Evolutionary conservation across 2,113 vertebrate species (phyloP), one percentile per base, ranked within the genome.

Genomic region (Melanerpes formicivorus): DNA sequence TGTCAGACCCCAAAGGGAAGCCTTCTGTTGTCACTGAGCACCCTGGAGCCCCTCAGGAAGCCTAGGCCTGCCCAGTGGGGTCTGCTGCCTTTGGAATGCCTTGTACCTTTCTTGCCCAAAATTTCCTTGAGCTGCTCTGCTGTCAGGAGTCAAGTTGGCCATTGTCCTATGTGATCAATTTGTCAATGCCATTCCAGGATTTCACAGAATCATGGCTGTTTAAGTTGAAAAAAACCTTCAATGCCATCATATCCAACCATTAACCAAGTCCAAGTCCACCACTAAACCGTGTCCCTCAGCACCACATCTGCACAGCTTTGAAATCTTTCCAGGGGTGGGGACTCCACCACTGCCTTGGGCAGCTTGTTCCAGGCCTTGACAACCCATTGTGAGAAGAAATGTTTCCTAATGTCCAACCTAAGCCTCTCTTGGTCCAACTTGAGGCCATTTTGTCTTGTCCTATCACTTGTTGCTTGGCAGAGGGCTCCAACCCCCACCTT

Each of bases 161-260:
- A 0, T 58, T 32, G 5, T 16, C 55, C 26, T 3, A 0, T 13
- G 30, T 17, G 37, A 1, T 50, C 15, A 2, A n/a, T 50, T 62
- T 54, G 1, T 50, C 15, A 2, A 34, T 19, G 23, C 19, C 44
- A 5, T 23, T 25, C 46, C 14, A 5, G n/a, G 9, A 6, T 90
- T 50, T 50, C 16, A 14, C 14, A 11, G 27, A 56, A 18, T 29
- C 9, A 6, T 29, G 32, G n/a, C 22, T 5, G 11, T 60, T 60
- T 32, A 21, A n/a, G 30, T 60, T 60, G 58, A 11, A 19, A 60
- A 21, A 60, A 19, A 21, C 30, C 58, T 60, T 60, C 32, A 13
- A 60, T n/a, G 22, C 21, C 58, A 54, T 26, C 11, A 54, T 13
- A 8, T 54, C 52, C 22, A 54, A 7, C 52, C 25, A 54, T 13